These are phyloP conservation scores for Achlya flavicornis DNA, from an alignment of 2,888 invertebrate genomes.

Conservation along the genomic window DNA sequence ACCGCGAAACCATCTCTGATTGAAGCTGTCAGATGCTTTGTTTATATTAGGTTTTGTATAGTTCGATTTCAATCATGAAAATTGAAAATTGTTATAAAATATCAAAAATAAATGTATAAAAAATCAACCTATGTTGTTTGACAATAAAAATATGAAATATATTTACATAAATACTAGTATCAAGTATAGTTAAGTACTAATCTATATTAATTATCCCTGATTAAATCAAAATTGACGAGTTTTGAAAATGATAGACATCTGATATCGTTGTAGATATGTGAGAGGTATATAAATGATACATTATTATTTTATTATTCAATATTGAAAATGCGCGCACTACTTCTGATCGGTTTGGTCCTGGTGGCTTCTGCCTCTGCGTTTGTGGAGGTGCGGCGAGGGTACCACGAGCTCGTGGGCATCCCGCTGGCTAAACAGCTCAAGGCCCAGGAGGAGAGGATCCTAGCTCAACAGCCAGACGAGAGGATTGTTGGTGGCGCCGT, in stretches of 20 bases:
- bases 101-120: too few species aligned
- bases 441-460: constrained; percentile 40
- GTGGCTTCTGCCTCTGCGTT: constrained; percentile 36
- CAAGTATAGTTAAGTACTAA: constrained; percentile 9
- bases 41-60: too few species aligned
- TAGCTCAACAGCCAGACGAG: not conserved
- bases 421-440: constrained; percentile 57
- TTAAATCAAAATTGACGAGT: constrained; percentile 19
- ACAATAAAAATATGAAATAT: too few species aligned
- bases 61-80: too few species aligned
- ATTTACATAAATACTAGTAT: not conserved
- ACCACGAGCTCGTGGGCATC: constrained; percentile 59
- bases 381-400: constrained; percentile 37
- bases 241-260: not conserved
- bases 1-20: too few species aligned
- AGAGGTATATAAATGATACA: constrained; percentile 2
- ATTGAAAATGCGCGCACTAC: constrained; percentile 35
- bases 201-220: constrained; percentile 18
- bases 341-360: constrained; percentile 35
- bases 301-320: constrained; percentile 15
- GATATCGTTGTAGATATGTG: not conserved
- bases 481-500: constrained; percentile 59
- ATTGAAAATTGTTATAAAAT: too few species aligned
- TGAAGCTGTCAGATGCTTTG: too few species aligned
- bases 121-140: too few species aligned